Evolutionary conservation across 2,113 vertebrate species (phyloP), one percentile per base, ranked within the genome.

Genomic region (Paramormyrops kingsleyae): DNA sequence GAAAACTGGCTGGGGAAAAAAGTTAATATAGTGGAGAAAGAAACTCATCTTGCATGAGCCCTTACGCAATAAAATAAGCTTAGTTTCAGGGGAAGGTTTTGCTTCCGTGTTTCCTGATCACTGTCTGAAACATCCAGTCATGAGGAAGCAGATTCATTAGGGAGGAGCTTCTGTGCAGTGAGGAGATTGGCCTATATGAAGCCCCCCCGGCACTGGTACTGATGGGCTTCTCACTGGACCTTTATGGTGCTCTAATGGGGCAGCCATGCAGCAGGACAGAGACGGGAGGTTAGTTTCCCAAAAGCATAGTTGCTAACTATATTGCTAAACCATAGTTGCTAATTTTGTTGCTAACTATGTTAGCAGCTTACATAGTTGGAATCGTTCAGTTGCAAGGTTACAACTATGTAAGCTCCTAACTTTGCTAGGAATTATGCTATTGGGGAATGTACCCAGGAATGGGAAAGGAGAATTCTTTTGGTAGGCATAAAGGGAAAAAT

Each of bases 1-100:
- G 53, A n/a, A 66, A 88, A 59, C 66, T 46, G 87, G 31, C 56
- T 87, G 52, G 56, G 85, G 49, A 35, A 35, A 88, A 88, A 88
- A 62, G 17, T 87, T 87, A 53, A 87, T 87, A 87, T 87, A 53
- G 47, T 42, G 85, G 10, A 52, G 85, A 39, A 88, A 46, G 27
- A 44, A 88, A 88, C 4, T 62, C 53, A 66, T 88, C 21, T 88
- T 46, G 56, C 87, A 46, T 88, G 31, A 24, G 87, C 53, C 35
- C 21, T 66, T 44, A 53, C 10, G 4, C 8, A 35, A 15, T 42
- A 10, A 44, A 59, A 44, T 66, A 35, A 62, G 35, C 8, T 88
- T 66, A 13, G 53, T 62, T 66, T 88, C 19, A 12, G 24, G 17
- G 39, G 9, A 88, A 44, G 87, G 31, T 44, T 12, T 44, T 88